phyloP scores from a whole-genome alignment of 1,140 invertebrate genomes.

The Thaumatotibia leucotreta region DNA sequence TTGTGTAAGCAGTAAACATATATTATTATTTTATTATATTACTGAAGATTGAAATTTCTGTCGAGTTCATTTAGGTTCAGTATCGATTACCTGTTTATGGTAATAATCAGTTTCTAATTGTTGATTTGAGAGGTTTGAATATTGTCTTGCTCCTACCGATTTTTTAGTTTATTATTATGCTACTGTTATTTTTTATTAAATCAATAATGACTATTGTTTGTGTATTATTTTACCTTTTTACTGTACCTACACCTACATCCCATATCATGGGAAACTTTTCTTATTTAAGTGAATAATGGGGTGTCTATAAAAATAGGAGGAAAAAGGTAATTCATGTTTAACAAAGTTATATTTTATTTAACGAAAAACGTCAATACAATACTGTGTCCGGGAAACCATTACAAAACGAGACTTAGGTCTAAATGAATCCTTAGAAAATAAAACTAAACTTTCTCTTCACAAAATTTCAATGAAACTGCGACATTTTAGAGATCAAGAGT shows the following conservation, averaged over 20 bases:
- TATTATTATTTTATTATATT: not conserved
- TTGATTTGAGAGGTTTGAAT: not conserved
- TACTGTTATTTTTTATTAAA: slow-evolving; percentile 12
- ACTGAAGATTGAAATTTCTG: not conserved
- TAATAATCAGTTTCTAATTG: no score
- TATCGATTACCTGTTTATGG: no score
- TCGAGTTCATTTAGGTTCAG: not conserved
- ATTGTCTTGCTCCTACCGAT: not conserved
- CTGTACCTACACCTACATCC: no score
- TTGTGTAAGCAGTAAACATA: not conserved
- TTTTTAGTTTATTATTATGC: slow-evolving; percentile 1
- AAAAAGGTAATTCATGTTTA: not conserved
- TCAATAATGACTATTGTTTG: slow-evolving; percentile 1
- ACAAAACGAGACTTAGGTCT: slow-evolving; percentile 2
- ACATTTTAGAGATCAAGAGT: not conserved
- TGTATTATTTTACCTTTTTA: not conserved
- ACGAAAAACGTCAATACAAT: slow-evolving; percentile 7
- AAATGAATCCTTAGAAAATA: slow-evolving; percentile 1
- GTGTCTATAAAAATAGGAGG: not conserved
- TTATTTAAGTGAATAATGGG: no score
- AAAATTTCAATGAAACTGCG: not conserved
- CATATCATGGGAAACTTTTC: no score
- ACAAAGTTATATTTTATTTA: slow-evolving; percentile 6
- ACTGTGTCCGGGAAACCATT: slow-evolving; percentile 1
- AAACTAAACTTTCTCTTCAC: not conserved